Evolutionary conservation across 2,888 invertebrate genomes (phyloP).

Genomic region (Ophonus ardosiacus): DNA sequence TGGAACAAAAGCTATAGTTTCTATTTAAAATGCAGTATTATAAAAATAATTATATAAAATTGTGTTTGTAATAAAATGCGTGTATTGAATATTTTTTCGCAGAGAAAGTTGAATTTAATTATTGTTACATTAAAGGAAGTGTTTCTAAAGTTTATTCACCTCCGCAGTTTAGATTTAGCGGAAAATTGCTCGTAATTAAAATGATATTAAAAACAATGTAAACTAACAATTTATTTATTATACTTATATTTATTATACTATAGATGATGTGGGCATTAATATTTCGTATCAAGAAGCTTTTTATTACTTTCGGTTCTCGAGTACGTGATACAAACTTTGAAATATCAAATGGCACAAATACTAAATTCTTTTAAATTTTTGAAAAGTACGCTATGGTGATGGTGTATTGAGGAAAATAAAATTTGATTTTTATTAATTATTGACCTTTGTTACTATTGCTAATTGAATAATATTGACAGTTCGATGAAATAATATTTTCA

Average conservation of each 20-base stretch:
- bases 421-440: too few relatives aligned
- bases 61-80: conserved; percentile 1
- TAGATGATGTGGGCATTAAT: not conserved
- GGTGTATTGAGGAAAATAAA: too few relatives aligned
- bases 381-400: too few relatives aligned
- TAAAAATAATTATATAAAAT: conserved; percentile 29
- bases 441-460: too few relatives aligned
- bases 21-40: not conserved
- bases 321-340: too few relatives aligned
- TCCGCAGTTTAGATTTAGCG: not conserved
- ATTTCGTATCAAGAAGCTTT: not conserved
- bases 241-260: too few relatives aligned
- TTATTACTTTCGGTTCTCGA: too few relatives aligned
- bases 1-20: not conserved
- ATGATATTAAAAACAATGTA: conserved; percentile 18
- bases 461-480: too few relatives aligned
- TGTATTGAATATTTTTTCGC: conserved; percentile 30
- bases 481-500: too few relatives aligned
- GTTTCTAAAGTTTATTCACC: conserved; percentile 38
- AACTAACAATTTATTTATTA: not conserved
- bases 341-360: too few relatives aligned
- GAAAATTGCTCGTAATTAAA: not conserved
- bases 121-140: conserved; percentile 45
- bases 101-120: conserved; percentile 39
- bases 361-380: too few relatives aligned